Evolutionary conservation across 2,797 vertebrate genomes (phyloP), one percentile per base, ranked within the genome.

Genomic region (Lates japonicus): DNA sequence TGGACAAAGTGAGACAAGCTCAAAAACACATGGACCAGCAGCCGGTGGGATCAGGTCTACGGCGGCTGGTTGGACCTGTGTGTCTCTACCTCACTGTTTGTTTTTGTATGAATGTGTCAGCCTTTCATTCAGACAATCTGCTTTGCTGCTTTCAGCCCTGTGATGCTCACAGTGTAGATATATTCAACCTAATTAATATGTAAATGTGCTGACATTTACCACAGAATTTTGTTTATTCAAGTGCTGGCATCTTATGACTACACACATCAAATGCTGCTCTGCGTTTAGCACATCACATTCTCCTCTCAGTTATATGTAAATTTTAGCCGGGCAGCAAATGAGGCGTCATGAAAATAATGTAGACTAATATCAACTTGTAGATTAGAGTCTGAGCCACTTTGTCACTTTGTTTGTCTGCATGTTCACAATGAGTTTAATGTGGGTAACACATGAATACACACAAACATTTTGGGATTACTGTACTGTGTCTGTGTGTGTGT

Each of bases 181-280:
- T 25, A 66, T 80, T 78, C 20, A 1, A 2, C 46, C 35, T 83
- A 59, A 88, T 87, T 82, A 82, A 85, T 66, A 88, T 90, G 87
- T 31, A 87, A 88, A 87, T 87, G 61, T 17, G 57, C 1, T 80
- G 81, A 83, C 87, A 90, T 90, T 88, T 78, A 80, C 25, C 10
- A 57, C 48, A 52, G 66, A 22, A 33, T 62, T 60, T 3, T 66
- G 61, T 81, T 87, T 80, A 81, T 81, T 73, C 33, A 16, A 70
- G 72, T 63, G 61, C 33, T 12, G 64, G 17, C 35, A 0, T 68
- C 62, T 85, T 81, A 83, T 70, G 72, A 76, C 80, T 70, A 9
- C 86, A 74, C 76, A 54, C 86, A 81, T 84, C 83, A 80, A 44
- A 70, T 19, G 64, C 81, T 61, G 79, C 79, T 80, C 39, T 61